Percentiles rank a stretch among this genome's conserved stretches.
phyloP scores from a whole-genome alignment of 2,888 invertebrate genomes.

The Agrochola lota region DNA sequence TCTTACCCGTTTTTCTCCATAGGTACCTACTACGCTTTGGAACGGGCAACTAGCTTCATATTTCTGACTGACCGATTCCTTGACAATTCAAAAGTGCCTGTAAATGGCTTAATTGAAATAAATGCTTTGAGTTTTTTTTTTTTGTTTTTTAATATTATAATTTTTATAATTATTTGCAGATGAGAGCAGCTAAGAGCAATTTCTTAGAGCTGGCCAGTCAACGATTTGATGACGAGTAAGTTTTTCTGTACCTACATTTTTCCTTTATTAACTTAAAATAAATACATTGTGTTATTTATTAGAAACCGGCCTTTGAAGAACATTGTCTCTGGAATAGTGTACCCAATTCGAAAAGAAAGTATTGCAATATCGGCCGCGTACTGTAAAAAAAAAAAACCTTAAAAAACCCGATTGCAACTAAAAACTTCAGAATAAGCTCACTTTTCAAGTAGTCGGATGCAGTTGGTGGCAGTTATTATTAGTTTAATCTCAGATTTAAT shows the following conservation, averaged over 20 bases:
- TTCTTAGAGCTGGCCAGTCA: constrained; percentile 79
- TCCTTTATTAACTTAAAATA: background rate
- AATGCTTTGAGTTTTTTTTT: no score
- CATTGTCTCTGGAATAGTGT: background rate
- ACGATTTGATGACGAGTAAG: constrained; percentile 82
- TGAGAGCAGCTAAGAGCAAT: constrained; percentile 68
- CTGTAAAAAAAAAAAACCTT: background rate
- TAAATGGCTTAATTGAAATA: no score
- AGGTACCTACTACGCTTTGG: no score
- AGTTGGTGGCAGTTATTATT: background rate
- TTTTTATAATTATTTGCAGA: constrained; percentile 68
- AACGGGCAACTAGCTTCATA: no score
- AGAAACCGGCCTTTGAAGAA: background rate
- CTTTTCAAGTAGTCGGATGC: no score
- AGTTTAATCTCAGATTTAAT: background rate
- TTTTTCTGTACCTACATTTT: background rate
- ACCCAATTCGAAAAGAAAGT: background rate
- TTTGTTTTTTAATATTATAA: no score
- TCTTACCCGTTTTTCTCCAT: no score
- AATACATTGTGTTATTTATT: background rate
- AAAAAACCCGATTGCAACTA: background rate
- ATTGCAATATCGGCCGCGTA: no score
- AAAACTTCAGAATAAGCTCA: background rate
- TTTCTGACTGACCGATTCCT: no score
- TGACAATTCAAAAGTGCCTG: no score